Conservation (phyloP, 2,797 vertebrate species). For the Mus spretus region DNA sequence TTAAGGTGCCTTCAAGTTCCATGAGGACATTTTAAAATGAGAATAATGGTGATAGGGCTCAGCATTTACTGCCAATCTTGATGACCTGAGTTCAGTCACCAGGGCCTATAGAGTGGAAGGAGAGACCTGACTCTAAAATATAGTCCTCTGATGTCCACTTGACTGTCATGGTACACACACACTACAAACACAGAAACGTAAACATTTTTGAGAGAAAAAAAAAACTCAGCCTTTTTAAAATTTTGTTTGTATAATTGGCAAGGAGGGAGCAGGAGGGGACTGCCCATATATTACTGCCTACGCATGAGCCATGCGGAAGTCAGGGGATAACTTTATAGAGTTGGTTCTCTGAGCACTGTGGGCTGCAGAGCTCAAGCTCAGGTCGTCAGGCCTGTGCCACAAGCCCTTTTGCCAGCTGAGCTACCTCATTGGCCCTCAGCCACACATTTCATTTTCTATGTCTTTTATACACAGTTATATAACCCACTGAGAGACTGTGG, state of each 20-base stretch:
- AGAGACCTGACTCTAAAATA: not conserved
- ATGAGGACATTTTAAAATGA: not conserved
- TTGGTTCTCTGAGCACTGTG: not conserved
- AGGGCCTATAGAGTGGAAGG: not conserved
- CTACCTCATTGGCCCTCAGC: not conserved
- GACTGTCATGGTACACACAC: not conserved
- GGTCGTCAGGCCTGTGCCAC: not conserved
- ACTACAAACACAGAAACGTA: not conserved
- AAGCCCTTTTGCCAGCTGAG: not conserved
- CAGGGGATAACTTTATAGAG: not conserved
- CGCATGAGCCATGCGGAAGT: not conserved
- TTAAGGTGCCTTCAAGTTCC: not conserved
- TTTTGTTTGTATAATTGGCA: not conserved
- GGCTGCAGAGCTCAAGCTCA: not conserved
- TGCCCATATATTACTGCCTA: not conserved
- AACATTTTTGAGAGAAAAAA: not conserved
- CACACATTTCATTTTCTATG: not conserved
- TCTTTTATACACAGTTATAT: not conserved
- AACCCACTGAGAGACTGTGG: conserved; percentile 12
- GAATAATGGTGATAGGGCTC: not conserved
- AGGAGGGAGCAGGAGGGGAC: no score
- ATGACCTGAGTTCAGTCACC: not conserved
- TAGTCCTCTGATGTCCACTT: not conserved
- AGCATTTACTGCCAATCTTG: not conserved
- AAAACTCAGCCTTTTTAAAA: no score